phyloP scores from a whole-genome alignment of 2,113 vertebrate species.

The Rhombomys opimus region DNA sequence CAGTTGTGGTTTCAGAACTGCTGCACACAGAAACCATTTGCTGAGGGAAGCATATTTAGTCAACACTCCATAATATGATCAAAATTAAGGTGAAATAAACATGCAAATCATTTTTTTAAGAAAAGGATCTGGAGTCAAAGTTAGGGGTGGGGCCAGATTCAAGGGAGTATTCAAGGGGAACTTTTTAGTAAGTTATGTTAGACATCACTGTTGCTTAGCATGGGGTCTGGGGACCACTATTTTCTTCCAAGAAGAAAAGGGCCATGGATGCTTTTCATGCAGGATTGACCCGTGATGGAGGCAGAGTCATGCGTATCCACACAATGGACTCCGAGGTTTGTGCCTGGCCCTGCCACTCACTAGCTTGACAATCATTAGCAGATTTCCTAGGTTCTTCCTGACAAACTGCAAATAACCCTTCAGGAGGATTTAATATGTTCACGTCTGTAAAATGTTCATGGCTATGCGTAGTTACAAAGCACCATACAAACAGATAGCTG shows the following conservation, averaged over 20 bases:
- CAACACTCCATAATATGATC: background rate
- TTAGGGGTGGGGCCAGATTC: background rate
- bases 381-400: background rate
- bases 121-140: background rate
- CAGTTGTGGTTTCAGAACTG: background rate
- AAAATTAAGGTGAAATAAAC: background rate
- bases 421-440: background rate
- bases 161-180: too few species aligned
- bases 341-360: background rate
- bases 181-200: background rate
- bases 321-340: background rate
- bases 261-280: rapidly evolving
- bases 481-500: background rate
- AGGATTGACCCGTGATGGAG: too few species aligned
- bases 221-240: background rate
- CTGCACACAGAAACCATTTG: background rate
- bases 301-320: rapidly evolving
- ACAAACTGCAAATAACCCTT: background rate
- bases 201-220: background rate
- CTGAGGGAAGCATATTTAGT: background rate
- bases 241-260: background rate
- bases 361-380: background rate
- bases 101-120: too few species aligned
- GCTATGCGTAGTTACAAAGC: background rate
- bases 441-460: background rate